Base-by-base conservation (phyloP, 1,140 invertebrate species). In the Lepidurus apus region DNA sequence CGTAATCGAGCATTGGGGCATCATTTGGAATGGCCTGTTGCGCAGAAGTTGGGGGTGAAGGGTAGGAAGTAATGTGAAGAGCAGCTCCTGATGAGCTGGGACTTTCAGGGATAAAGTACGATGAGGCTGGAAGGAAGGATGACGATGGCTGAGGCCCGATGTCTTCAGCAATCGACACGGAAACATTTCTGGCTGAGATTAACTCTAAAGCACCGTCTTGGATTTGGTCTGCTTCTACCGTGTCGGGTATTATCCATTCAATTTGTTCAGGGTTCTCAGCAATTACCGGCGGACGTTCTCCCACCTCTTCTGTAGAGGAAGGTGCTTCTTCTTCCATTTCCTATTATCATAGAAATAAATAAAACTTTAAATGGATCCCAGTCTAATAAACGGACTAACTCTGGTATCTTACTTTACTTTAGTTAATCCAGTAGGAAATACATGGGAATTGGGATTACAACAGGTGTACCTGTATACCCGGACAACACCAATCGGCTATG, bases 181-280 rank as follows among this genome's bases (percentile, higher is more conserved):
- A 13, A 1, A 65, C 6, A 65, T 65, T 21, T 3, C 53, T 65
- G 1, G 53, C 13, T 21, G 53, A 65, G 21, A 21, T 21, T 17
- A 65, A 65, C 53, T 65, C 53, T 21, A 65, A 21, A n/a, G 53
- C 53, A 65, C 13, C 21, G 17, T 65, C 53, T 65, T 65, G 17
- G 6, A 65, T 65, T 21, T 65, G 53, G 17, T 21, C 53, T 17
- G 17, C 53, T 21, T 65, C 53, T 65, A 65, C 53, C 7, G 53
- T 65, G 21, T 65, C 53, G 53, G 53, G 53, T 65, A 65, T 65
- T 65, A 65, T n/a, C 53, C 53, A 65, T 21, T 65, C 53, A 3
- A 21, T 21, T 7, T 65, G 53, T 17, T 21, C 53, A 17, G 6
- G n/a, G 13, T 65, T 7, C 13, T 13, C 9, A 21, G 9, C 53